A percentile compares a stretch with the other conserved stretches of the same genome.
These are phyloP conservation scores for Cyaniris semiargus DNA, from an alignment of 2,888 invertebrate genomes.

Conservation along the genomic window DNA sequence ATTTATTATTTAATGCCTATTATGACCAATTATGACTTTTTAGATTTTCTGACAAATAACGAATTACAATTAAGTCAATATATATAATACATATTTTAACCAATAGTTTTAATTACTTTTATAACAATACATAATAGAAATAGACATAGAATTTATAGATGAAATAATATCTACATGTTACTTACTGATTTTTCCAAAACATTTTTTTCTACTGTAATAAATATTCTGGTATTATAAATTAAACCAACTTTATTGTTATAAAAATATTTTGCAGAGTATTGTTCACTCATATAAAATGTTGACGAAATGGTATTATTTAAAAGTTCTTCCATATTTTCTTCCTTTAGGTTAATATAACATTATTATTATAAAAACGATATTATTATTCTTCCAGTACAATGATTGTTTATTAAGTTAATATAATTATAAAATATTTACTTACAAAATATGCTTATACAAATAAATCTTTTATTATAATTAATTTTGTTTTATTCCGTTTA, in stretches of 20 bases:
- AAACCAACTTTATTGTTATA: too few relatives aligned
- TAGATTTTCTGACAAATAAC: slow-evolving; percentile 36
- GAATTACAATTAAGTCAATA: slow-evolving; percentile 40
- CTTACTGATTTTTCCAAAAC: neutral
- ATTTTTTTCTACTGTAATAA: neutral
- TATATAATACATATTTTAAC: slow-evolving; percentile 23
- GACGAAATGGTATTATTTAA: neutral
- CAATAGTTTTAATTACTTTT: slow-evolving; percentile 31
- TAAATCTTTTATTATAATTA: slow-evolving; percentile 31
- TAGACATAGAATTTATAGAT: neutral
- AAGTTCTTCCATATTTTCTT: slow-evolving; percentile 2
- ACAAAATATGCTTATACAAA: slow-evolving; percentile 43
- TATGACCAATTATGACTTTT: slow-evolving; percentile 46
- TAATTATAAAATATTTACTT: slow-evolving; percentile 55
- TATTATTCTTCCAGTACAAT: slow-evolving; percentile 58
- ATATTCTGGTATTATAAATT: too few relatives aligned
- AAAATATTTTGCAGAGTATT: neutral
- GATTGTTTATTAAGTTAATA: slow-evolving; percentile 46
- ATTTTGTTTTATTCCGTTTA: neutral
- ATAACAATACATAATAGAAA: slow-evolving; percentile 6
- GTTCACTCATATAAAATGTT: neutral
- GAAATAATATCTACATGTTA: neutral
- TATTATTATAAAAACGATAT: neutral
- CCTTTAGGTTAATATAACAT: neutral
- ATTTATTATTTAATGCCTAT: neutral